phyloP scores from a whole-genome alignment of 2,797 vertebrate species.

The Limosa lapponica region DNA sequence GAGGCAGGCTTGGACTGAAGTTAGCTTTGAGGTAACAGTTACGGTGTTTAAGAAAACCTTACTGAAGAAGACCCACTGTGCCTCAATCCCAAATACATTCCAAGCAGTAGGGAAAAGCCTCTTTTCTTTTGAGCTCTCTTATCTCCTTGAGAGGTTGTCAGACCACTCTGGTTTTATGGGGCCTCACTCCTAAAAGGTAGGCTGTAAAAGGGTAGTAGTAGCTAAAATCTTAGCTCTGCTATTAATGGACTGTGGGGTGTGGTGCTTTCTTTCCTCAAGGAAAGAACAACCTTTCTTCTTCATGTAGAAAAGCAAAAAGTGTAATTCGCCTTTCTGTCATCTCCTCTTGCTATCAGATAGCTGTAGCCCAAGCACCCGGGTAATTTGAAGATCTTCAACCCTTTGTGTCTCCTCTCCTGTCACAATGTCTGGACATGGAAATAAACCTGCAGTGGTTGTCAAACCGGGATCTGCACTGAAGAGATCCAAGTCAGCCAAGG shows the following conservation, averaged over 20 bases:
- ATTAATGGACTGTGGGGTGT: background rate
- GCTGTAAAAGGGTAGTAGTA: background rate
- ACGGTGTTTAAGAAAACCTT: background rate
- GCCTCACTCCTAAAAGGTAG: background rate
- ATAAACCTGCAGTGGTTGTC: constrained; percentile 54
- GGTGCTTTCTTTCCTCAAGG: background rate
- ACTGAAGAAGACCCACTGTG: background rate
- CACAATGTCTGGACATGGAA: constrained; percentile 83
- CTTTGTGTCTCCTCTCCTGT: background rate
- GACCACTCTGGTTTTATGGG: background rate
- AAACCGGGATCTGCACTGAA: background rate
- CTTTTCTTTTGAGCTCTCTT: background rate
- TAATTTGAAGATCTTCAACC: background rate
- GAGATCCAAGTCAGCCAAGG: constrained; percentile 62
- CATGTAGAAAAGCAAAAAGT: background rate
- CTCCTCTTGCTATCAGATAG: background rate
- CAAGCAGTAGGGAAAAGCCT: background rate
- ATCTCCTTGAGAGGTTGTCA: background rate
- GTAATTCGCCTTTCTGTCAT: background rate
- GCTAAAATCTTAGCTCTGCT: background rate
- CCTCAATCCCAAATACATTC: background rate
- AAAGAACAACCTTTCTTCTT: background rate
- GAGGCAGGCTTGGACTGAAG: background rate
- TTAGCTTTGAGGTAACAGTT: background rate
- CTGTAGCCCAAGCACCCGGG: rapidly evolving